Evolutionary conservation across 1,140 invertebrate species (phyloP).

Genomic region (Lasaia peninsularis): DNA sequence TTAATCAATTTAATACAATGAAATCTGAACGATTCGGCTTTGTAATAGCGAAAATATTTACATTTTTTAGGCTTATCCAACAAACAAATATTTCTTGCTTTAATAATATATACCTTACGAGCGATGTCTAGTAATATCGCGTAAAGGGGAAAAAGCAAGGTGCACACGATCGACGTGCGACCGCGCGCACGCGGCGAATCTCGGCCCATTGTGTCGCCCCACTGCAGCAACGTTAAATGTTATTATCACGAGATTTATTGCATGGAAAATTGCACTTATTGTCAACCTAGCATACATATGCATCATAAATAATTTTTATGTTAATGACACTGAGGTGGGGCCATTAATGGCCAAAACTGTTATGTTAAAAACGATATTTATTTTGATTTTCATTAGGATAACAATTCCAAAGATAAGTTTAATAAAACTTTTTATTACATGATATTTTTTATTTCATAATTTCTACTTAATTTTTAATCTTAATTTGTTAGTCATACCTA

Average conservation of each 20-base stretch:
- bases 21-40: too few relatives aligned
- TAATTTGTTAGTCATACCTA: too few relatives aligned
- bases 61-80: too few relatives aligned
- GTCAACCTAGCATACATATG: conserved; percentile 30
- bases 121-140: background rate
- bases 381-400: too few relatives aligned
- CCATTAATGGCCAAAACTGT: conserved; percentile 37
- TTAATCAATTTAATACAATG: too few relatives aligned
- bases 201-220: conserved; percentile 41
- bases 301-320: conserved; percentile 67
- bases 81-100: background rate
- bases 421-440: too few relatives aligned
- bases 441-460: too few relatives aligned
- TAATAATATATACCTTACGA: background rate
- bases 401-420: too few relatives aligned
- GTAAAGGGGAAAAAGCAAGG: conserved; percentile 46
- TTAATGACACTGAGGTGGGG: conserved; percentile 53
- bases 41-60: too few relatives aligned
- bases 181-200: conserved; percentile 6
- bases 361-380: background rate
- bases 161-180: conserved; percentile 32
- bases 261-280: conserved; percentile 68
- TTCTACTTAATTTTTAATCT: too few relatives aligned
- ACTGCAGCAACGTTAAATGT: conserved; percentile 46
- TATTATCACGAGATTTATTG: conserved; percentile 69